Base-by-base conservation (phyloP, 1,140 invertebrate genomes). In the Drosophila kohkoa region DNA sequence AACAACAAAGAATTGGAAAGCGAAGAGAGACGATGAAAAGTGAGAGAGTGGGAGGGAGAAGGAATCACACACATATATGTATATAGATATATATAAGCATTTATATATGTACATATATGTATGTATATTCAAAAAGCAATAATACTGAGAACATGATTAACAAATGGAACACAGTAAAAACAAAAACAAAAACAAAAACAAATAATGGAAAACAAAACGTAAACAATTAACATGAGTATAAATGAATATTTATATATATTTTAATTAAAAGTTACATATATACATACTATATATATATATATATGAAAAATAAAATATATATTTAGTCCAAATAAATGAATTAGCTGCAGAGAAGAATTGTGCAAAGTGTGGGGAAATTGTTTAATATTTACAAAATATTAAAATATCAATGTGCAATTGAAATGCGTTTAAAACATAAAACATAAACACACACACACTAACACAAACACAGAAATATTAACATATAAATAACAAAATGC, bases 351-450 rank as follows among this genome's bases (percentile, higher is more conserved):
- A 46, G 43, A 25, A 15, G 43, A 79, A 77, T 58, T 73, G 20
- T 25, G 67, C 75, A 54, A 25, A 57, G 16, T 41, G 70, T 45
- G 41, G 11, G 15, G 15, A 65, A 80, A 85, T 77, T 60, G 45
- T 81, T 89, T 89, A 89, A 89, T 89, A 89, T 89, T 88, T 88
- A 81, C 77, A 88, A 89, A 89, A 89, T 89, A 89, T 89, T 89
- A 85, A 89, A 81, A 75, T 83, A 89, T 89, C 75, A 83, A 81
- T 89, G 85, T 88, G 85, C 85, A 89, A 89, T 88, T 88, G 88
- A 89, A 83, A 69, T 81, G 68, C 85, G 85, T 88, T 88, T 81
- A 75, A 82, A 87, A 88, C 82, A 85, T 45, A 32, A 4, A 16
- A 38, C 35, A 38, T 8, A 38, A 38, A 78, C 28, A 57, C 15